A percentile compares a stretch with the other conserved stretches of the same genome.
These are phyloP conservation scores for Amphipoea oculea DNA, from an alignment of 2,888 invertebrate species.

Conservation along the genomic window DNA sequence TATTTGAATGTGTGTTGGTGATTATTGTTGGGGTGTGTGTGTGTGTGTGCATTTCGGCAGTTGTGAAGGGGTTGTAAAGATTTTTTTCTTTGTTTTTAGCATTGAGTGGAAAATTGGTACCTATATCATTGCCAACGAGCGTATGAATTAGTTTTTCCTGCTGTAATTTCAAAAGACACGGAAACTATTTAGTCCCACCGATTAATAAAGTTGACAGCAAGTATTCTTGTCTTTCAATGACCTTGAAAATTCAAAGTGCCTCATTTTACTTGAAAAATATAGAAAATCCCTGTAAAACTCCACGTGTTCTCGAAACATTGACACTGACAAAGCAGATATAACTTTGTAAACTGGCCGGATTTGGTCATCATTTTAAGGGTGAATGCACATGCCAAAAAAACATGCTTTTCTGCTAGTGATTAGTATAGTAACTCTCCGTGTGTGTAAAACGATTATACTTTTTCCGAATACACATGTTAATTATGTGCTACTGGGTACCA, in stretches of 20 bases:
- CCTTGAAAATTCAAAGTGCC: background rate
- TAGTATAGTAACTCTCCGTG: background rate
- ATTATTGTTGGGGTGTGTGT: background rate
- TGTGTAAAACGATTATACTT: background rate
- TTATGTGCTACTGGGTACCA: background rate
- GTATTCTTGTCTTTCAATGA: no score
- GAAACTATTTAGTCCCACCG: background rate
- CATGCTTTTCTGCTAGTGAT: background rate
- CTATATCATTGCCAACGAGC: background rate
- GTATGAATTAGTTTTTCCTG: background rate
- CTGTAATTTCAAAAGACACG: background rate
- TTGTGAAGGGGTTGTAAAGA: constrained; percentile 37
- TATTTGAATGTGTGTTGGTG: constrained; percentile 21
- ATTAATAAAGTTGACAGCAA: background rate
- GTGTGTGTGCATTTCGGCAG: constrained; percentile 41
- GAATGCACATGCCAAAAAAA: background rate
- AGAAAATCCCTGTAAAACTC: background rate
- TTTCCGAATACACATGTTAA: background rate
- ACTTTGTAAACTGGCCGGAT: no score
- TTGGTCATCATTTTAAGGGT: background rate
- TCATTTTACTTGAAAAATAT: background rate
- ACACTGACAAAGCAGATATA: background rate
- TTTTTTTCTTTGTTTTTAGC: constrained; percentile 18
- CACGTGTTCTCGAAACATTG: background rate
- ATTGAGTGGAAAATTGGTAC: constrained; percentile 23